These are phyloP conservation scores for Mesopsocus fuscifrons DNA, from an alignment of 2,888 invertebrate genomes.

Conservation along the genomic window DNA sequence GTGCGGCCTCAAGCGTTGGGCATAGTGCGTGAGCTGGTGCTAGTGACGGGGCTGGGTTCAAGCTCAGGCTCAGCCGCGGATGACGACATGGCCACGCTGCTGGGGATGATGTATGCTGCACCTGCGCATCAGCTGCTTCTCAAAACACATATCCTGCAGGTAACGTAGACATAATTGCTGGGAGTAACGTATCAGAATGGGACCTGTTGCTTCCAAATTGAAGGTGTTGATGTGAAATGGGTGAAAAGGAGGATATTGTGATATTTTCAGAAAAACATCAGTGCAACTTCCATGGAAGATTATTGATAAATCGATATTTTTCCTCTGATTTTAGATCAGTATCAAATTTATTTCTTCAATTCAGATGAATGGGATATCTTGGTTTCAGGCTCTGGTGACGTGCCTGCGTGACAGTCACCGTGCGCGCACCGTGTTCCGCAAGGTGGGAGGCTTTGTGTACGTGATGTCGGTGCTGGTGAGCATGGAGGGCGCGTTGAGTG, in stretches of 20 bases:
- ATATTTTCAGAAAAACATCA: too few relatives aligned
- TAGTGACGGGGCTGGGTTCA: too few relatives aligned
- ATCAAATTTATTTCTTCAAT: too few relatives aligned
- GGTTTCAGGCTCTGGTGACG: conserved; percentile 46
- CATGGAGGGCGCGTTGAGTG: conserved; percentile 60
- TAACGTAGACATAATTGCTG: too few relatives aligned
- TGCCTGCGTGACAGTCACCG: conserved; percentile 92
- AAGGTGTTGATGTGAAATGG: too few relatives aligned
- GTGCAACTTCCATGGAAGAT: too few relatives aligned
- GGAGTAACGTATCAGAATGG: too few relatives aligned
- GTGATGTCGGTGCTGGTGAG: conserved; percentile 89
- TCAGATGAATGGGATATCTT: too few relatives aligned
- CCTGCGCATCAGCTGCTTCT: conserved; percentile 59
- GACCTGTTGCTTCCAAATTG: too few relatives aligned
- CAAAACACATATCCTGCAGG: conserved; percentile 80
- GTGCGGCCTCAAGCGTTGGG: conserved; percentile 25
- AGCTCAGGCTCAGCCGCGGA: conserved; percentile 89
- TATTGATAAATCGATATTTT: too few relatives aligned
- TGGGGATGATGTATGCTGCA: conserved; percentile 83
- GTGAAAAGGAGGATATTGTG: too few relatives aligned
- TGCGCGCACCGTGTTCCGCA: conserved; percentile 88
- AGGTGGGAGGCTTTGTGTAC: conserved; percentile 95
- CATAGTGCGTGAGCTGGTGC: conserved; percentile 70
- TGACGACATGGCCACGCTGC: conserved; percentile 84
- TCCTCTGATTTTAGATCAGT: too few relatives aligned